These are phyloP conservation scores for Tupaia chinensis DNA, from an alignment of 2,113 vertebrate species.

Conservation along the genomic window DNA sequence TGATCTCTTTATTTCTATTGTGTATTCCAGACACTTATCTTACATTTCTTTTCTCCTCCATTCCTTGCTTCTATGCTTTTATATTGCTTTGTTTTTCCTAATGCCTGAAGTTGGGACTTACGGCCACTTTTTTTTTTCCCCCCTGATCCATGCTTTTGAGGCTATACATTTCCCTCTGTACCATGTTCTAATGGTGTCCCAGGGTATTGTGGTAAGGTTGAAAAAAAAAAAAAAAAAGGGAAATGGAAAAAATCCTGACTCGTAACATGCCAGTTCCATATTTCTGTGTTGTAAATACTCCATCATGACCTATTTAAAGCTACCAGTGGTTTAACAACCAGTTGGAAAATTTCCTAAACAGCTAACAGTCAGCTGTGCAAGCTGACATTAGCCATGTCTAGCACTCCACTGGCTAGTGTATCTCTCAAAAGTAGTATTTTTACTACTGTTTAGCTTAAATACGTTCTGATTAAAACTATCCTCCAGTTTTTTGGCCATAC, in stretches of 20 bases:
- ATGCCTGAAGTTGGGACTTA: neutral
- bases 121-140: neutral
- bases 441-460: constrained; percentile 1
- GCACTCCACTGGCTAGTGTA: neutral
- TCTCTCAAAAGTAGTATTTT: constrained; percentile 42
- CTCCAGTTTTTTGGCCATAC: neutral
- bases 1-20: constrained; percentile 18
- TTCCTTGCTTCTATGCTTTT: neutral
- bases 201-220: neutral
- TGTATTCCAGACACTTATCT: neutral
- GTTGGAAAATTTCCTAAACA: neutral
- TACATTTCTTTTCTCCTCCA: neutral
- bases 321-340: neutral
- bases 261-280: neutral
- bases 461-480: neutral
- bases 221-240: neutral
- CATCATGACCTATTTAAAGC: neutral
- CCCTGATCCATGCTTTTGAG: neutral
- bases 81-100: neutral
- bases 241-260: neutral
- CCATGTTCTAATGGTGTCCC: neutral
- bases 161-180: neutral
- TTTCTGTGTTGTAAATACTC: neutral
- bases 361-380: neutral
- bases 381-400: neutral